Base-by-base conservation (phyloP, 1,140 invertebrate genomes). In the Drosophila murphyi region DNA sequence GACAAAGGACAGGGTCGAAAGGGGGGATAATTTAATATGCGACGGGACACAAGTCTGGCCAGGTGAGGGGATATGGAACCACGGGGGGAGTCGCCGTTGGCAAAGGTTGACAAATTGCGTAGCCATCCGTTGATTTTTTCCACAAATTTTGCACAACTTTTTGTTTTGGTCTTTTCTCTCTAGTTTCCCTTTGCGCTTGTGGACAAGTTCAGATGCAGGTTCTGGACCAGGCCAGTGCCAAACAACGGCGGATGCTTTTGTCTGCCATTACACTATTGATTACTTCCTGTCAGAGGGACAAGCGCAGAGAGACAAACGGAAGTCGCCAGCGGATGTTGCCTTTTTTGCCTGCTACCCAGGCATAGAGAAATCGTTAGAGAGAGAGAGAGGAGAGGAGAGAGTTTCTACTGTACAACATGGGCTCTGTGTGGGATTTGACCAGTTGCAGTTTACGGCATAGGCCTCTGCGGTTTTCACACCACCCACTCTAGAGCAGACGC, bases 181-280 rank as follows among this genome's bases (percentile, higher is more conserved):
- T 29, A 34, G 32, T 48, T 32, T 69, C 59, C 51, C 5, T 43
- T 55, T 51, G 47, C 54, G 57, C 43, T 55, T 73, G 28, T 43
- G 34, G 12, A 37, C 51, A 29, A 28, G 43, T 20, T 3, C 8
- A 12, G 41, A 8, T 32, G 43, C 41, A 56, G 52, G 29, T 43
- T 43, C 10, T 43, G 39, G 70, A 73, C 69, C 61, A 43, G 80
- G 54, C 67, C 31, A 74, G 57, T 70, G 67, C 43, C 71, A 78
- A 82, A 82, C 78, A 76, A 70, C 61, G 72, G 76, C 82, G 87
- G 87, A 89, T 91, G 81, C 89, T 59, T 75, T 87, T 87, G 87
- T 90, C 82, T 72, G 88, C 74, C 74, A 74, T 85, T 72, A 78
- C 72, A 77, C 80, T 88, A 91, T 90, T 88, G 88, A 87, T 91